Conservation (phyloP, 2,888 invertebrate genomes). For the Pseudoips prasinana region DNA sequence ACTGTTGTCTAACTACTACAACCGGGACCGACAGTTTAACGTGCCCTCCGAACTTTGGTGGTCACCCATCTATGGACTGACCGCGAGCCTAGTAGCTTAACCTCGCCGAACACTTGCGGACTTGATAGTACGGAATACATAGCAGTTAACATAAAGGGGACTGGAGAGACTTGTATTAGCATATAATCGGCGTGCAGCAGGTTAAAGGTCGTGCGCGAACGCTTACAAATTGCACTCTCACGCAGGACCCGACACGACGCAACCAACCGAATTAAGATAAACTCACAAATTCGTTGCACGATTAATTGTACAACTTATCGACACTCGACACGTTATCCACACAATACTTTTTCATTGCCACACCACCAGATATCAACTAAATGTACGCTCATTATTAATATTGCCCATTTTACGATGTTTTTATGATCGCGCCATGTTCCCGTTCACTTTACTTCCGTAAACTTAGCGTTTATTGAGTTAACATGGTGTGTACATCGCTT, state of each 20-base stretch:
- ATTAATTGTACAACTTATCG: constrained; percentile 22
- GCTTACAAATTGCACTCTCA: constrained; percentile 67
- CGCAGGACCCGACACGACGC: constrained; percentile 42
- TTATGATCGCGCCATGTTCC: constrained; percentile 47
- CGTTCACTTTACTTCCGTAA: constrained; percentile 48
- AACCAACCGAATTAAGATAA: constrained; percentile 27
- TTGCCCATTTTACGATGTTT: constrained; percentile 54
- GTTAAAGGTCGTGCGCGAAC: constrained; percentile 43
- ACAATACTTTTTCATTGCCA: constrained; percentile 37
- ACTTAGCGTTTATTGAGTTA: constrained; percentile 53
- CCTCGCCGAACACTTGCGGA: no score
- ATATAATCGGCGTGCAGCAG: constrained; percentile 55
- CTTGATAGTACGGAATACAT: no score
- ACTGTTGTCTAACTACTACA: no score
- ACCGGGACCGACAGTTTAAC: no score
- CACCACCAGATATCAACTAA: constrained; percentile 45
- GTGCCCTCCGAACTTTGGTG: no score
- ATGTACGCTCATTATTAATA: constrained; percentile 60
- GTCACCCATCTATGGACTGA: no score
- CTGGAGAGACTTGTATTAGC: constrained; percentile 49
- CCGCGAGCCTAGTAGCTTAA: no score
- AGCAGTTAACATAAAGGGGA: constrained; percentile 40
- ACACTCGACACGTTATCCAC: constrained; percentile 21
- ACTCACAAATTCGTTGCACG: constrained; percentile 27
- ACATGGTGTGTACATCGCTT: constrained; percentile 38